A percentile compares a stretch with the other conserved stretches of the same genome.
Conservation (phyloP, 1,140 invertebrate genomes). For the Tigriopus japonicus region DNA sequence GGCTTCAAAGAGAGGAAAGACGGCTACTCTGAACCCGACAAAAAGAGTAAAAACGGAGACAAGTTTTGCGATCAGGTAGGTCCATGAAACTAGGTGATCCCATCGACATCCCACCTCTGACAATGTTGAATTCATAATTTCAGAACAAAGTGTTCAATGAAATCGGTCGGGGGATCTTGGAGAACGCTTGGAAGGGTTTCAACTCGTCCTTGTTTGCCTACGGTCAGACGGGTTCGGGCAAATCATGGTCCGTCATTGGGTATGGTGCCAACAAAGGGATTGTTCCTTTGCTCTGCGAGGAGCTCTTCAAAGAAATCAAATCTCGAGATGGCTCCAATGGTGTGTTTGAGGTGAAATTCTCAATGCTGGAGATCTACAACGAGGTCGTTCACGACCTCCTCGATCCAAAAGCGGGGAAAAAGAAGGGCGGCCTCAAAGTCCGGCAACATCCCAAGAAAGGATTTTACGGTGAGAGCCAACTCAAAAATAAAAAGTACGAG, state of each 20-base stretch:
- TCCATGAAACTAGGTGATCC: not conserved
- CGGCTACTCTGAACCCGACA: conserved; percentile 31
- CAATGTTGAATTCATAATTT: too few species aligned
- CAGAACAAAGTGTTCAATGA: conserved; percentile 31
- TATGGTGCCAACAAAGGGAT: conserved; percentile 40
- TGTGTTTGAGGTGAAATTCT: conserved; percentile 32
- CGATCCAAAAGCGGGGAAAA: conserved; percentile 22
- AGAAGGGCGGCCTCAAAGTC: conserved; percentile 34
- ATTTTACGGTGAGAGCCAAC: conserved; percentile 34
- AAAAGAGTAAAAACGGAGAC: conserved; percentile 25
- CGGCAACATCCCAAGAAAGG: conserved; percentile 40
- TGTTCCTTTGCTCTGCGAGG: conserved; percentile 38
- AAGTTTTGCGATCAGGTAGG: conserved; percentile 34
- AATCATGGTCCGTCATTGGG: conserved; percentile 42
- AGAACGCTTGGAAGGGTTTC: conserved; percentile 43
- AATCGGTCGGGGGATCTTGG: conserved; percentile 35
- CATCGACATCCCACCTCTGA: too few species aligned
- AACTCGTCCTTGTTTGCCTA: conserved; percentile 42
- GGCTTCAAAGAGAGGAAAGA: conserved; percentile 29
- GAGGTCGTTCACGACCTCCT: conserved; percentile 39
- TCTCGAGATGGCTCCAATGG: conserved; percentile 26
- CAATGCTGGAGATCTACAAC: conserved; percentile 46
- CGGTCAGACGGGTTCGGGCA: conserved; percentile 41
- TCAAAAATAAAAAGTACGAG: not conserved
- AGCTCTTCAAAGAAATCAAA: conserved; percentile 36